Evolutionary conservation across 2,113 vertebrate genomes (phyloP).

Genomic region (Pelmatolapia mariae): DNA sequence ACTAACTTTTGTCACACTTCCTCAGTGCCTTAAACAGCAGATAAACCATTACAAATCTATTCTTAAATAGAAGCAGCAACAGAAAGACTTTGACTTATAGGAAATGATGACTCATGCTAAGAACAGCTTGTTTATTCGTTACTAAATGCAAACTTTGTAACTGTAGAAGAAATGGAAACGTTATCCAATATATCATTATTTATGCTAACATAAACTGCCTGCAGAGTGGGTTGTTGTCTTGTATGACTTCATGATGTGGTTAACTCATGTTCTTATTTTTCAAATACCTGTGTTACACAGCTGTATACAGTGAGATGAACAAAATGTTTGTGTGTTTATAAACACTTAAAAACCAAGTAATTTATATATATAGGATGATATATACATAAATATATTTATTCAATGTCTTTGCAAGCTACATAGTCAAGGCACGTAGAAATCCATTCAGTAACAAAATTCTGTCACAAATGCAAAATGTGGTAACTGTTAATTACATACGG

Average conservation of each 20-base stretch:
- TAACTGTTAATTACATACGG: not conserved
- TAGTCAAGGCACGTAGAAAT: not conserved
- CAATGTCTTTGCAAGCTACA: not conserved
- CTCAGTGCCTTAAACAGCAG: not conserved
- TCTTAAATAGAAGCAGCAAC: not conserved
- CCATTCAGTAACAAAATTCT: not conserved
- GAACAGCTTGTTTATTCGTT: not conserved
- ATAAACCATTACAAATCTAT: not conserved
- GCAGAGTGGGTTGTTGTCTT: not conserved
- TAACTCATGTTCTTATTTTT: not conserved
- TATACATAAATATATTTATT: not conserved
- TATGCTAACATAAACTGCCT: not conserved
- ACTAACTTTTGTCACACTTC: not conserved
- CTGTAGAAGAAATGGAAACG: not conserved
- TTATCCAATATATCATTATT: not conserved
- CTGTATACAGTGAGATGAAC: not conserved
- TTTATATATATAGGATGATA: not conserved
- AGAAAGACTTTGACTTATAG: not conserved
- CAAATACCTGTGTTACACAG: not conserved
- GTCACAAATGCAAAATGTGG: not conserved
- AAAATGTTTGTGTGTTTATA: not conserved
- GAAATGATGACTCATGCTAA: not conserved
- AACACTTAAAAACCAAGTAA: not conserved
- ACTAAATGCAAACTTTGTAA: not conserved
- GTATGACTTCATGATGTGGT: not conserved